phyloP scores from a whole-genome alignment of 2,797 vertebrate genomes.

The Podarcis siculus region DNA sequence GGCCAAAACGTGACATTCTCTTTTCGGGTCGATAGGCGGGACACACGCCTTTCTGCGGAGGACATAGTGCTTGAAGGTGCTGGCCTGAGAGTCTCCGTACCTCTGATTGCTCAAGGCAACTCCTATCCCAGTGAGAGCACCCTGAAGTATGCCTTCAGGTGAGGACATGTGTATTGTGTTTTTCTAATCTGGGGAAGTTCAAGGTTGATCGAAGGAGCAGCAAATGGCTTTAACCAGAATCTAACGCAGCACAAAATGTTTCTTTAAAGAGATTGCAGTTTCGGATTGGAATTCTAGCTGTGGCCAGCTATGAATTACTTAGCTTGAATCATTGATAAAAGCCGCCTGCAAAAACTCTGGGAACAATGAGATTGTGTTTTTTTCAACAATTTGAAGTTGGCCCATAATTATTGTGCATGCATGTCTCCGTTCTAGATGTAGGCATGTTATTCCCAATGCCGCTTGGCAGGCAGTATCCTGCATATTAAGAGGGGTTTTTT shows the following conservation, averaged over 20 bases:
- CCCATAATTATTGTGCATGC: background rate
- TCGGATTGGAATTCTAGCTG: background rate
- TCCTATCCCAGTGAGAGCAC: constrained; percentile 89
- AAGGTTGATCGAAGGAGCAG: background rate
- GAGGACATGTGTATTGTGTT: constrained; percentile 24
- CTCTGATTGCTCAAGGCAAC: constrained; percentile 96
- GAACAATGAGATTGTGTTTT: background rate
- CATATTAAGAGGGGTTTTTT: background rate
- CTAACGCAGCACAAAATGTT: background rate
- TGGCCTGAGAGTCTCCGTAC: constrained; percentile 86
- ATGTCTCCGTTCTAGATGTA: background rate
- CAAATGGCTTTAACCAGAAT: constrained; percentile 18
- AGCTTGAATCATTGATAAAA: background rate
- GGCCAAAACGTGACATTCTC: constrained; percentile 94
- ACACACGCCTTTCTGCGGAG: constrained; percentile 92
- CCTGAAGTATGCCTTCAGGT: constrained; percentile 92
- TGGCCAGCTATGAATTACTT: background rate
- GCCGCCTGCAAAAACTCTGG: background rate
- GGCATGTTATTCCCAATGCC: background rate
- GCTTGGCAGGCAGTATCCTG: background rate
- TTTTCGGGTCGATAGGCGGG: constrained; percentile 89
- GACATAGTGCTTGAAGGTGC: constrained; percentile 94
- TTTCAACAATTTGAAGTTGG: background rate
- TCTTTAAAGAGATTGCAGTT: background rate
- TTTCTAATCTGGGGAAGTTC: fast-evolving